Conservation (phyloP, 1,140 invertebrate genomes). For the Zaprionus africanus region DNA sequence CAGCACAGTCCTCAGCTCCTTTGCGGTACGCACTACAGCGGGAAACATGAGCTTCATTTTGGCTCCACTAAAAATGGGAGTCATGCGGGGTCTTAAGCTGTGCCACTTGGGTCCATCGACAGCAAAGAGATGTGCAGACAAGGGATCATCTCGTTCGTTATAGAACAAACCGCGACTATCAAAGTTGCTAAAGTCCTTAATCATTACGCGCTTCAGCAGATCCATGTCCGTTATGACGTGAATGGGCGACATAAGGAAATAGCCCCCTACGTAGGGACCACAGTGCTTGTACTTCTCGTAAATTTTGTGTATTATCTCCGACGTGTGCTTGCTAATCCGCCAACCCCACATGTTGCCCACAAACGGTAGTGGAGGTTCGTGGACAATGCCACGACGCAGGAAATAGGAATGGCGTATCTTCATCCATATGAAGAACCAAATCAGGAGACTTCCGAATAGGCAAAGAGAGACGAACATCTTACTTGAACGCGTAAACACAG, state of each 20-base stretch:
- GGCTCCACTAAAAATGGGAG: constrained; percentile 86
- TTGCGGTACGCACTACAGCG: constrained; percentile 61
- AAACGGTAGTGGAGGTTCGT: constrained; percentile 27
- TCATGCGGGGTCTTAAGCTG: constrained; percentile 85
- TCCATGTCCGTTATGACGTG: constrained; percentile 84
- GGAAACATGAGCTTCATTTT: constrained; percentile 86
- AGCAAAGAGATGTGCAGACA: constrained; percentile 84
- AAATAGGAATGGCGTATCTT: constrained; percentile 42
- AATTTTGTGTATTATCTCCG: constrained; percentile 24
- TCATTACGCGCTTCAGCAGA: constrained; percentile 86
- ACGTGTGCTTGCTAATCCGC: constrained; percentile 30
- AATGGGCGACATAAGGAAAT: constrained; percentile 31
- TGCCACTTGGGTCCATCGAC: constrained; percentile 85
- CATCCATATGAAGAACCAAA: constrained; percentile 39
- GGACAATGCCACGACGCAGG: constrained; percentile 33
- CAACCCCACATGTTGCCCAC: constrained; percentile 54
- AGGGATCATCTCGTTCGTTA: constrained; percentile 84
- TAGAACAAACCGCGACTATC: constrained; percentile 84
- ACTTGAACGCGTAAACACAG: neutral
- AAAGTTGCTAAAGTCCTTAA: constrained; percentile 86
- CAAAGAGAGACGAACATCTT: constrained; percentile 25
- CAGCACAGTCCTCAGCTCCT: constrained; percentile 68
- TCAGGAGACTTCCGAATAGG: constrained; percentile 9
- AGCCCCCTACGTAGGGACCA: constrained; percentile 50
- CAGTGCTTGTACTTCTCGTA: constrained; percentile 40